Percentiles rank a stretch among this genome's conserved stretches.
Conservation (phyloP, 2,888 invertebrate genomes). For the Leucozona laternaria region DNA sequence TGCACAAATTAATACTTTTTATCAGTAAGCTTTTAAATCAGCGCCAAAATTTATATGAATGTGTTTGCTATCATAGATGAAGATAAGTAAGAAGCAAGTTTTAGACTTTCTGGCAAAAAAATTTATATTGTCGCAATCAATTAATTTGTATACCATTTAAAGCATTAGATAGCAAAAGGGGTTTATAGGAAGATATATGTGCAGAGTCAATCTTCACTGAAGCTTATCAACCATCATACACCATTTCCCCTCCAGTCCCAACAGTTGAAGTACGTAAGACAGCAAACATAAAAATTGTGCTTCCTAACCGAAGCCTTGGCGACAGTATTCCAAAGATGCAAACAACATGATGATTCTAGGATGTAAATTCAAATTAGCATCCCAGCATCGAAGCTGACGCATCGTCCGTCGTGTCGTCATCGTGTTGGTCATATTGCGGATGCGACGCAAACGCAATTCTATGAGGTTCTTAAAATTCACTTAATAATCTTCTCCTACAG, state of each 20-base stretch:
- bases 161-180: too few relatives aligned
- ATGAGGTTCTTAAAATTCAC: conserved; percentile 51
- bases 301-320: conserved; percentile 4
- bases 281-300: not conserved
- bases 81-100: too few relatives aligned
- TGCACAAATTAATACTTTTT: too few relatives aligned
- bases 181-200: too few relatives aligned
- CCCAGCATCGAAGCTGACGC: conserved; percentile 43
- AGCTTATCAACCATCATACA: not conserved
- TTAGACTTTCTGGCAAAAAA: not conserved
- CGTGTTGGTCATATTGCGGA: not conserved
- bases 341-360: not conserved
- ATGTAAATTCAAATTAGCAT: conserved; percentile 1
- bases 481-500: conserved; percentile 57
- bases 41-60: too few relatives aligned
- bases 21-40: too few relatives aligned
- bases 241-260: not conserved
- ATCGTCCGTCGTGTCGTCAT: too few relatives aligned
- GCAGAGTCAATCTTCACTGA: too few relatives aligned
- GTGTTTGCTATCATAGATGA: too few relatives aligned
- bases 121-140: not conserved
- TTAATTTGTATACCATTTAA: not conserved
- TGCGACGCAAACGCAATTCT: not conserved
- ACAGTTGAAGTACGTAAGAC: not conserved
- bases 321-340: conserved; percentile 7